These are phyloP conservation scores for Drosophila lutescens DNA, from an alignment of 2,888 invertebrate species.

Conservation along the genomic window DNA sequence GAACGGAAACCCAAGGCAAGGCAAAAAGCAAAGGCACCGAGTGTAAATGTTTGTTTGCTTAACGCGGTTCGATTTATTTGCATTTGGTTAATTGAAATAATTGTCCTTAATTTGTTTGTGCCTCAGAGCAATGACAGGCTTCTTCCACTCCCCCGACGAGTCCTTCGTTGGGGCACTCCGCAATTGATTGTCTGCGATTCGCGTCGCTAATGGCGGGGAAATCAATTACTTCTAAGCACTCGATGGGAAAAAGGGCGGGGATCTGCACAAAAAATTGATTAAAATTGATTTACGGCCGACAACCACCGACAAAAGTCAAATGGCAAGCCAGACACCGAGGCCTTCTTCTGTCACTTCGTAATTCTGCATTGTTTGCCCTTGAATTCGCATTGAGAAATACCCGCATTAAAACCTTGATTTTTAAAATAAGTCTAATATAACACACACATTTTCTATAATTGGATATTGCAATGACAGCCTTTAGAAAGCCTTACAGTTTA, in stretches of 20 bases:
- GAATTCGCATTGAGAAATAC: not conserved
- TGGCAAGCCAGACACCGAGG: constrained; percentile 43
- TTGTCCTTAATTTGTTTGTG: constrained; percentile 80
- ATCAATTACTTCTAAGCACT: constrained; percentile 75
- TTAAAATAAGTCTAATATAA: not conserved
- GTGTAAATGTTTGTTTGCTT: constrained; percentile 69
- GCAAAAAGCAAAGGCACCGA: constrained; percentile 50
- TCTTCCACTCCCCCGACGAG: constrained; percentile 6
- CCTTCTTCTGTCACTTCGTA: constrained; percentile 6
- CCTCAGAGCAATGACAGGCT: constrained; percentile 59
- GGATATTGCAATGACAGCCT: too few relatives aligned
- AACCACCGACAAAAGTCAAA: constrained; percentile 41
- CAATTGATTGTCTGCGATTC: constrained; percentile 80
- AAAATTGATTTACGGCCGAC: constrained; percentile 65
- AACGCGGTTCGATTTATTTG: constrained; percentile 76
- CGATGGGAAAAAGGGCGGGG: constrained; percentile 6
- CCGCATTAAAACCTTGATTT: not conserved
- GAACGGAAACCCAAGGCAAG: constrained; percentile 27
- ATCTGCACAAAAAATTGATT: constrained; percentile 56
- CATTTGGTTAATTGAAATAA: constrained; percentile 80
- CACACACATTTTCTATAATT: too few relatives aligned
- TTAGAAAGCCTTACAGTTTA: too few relatives aligned
- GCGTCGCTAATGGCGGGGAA: constrained; percentile 71
- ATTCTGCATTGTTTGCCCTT: not conserved
- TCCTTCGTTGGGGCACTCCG: constrained; percentile 27